Conservation (phyloP, 2,888 invertebrate species). For the Gandaritis pyraliata region DNA sequence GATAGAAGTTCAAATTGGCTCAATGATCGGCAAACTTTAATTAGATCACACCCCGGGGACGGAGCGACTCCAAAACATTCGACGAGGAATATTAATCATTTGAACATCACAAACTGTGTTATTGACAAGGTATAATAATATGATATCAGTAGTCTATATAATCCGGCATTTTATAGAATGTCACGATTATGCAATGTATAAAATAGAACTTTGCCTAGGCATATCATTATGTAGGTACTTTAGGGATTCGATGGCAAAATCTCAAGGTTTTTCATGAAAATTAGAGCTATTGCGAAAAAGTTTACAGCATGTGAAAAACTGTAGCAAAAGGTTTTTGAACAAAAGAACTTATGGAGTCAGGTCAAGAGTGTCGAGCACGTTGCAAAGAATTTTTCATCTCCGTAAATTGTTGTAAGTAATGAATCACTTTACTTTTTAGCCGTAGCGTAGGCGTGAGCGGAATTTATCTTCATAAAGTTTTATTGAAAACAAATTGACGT, state of each 20-base stretch:
- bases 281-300: too few species aligned
- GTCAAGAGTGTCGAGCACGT: background rate
- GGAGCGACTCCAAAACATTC: constrained; percentile 32
- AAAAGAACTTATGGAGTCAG: background rate
- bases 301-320: too few species aligned
- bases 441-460: constrained; percentile 24
- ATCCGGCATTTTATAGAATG: too few species aligned
- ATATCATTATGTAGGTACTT: too few species aligned
- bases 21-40: constrained; percentile 40
- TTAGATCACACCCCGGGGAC: constrained; percentile 37
- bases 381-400: background rate
- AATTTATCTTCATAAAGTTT: constrained; percentile 35
- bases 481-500: constrained; percentile 40
- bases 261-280: too few species aligned
- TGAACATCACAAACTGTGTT: constrained; percentile 29
- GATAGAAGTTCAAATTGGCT: constrained; percentile 42
- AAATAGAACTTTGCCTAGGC: too few species aligned
- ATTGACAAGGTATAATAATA: constrained; percentile 13
- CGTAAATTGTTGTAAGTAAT: too few species aligned
- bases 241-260: too few species aligned
- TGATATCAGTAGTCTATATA: too few species aligned
- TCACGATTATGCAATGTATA: too few species aligned
- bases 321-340: background rate
- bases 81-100: constrained; percentile 34
- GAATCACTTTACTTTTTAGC: background rate